These are phyloP conservation scores for Limnothrissa miodon DNA, from an alignment of 2,113 vertebrate species.

Conservation along the genomic window DNA sequence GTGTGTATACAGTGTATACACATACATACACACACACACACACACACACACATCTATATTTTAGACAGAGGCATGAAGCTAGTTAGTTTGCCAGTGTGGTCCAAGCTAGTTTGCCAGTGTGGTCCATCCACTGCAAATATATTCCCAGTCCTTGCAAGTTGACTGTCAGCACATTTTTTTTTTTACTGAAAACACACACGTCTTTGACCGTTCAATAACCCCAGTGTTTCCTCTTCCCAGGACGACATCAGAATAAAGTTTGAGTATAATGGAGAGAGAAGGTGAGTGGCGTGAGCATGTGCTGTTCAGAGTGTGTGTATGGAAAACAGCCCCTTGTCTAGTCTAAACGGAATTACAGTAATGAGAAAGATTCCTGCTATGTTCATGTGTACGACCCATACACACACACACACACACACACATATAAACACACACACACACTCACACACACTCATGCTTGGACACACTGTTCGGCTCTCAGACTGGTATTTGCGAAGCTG, in stretches of 20 bases:
- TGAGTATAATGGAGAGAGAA: slow-evolving; percentile 88
- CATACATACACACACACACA: neutral
- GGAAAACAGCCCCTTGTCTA: neutral
- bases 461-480: slow-evolving; percentile 34
- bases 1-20: neutral
- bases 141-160: neutral
- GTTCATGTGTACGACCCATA: slow-evolving; percentile 9
- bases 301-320: neutral
- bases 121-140: neutral
- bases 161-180: neutral
- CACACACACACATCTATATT: neutral
- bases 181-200: neutral
- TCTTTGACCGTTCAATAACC: slow-evolving; percentile 29
- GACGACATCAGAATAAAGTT: slow-evolving; percentile 96
- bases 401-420: slow-evolving; percentile 47
- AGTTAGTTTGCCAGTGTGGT: too few species aligned
- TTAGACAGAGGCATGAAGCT: too few species aligned
- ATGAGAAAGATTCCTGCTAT: neutral
- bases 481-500: slow-evolving; percentile 55
- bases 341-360: neutral
- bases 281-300: slow-evolving; percentile 70
- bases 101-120: too few species aligned
- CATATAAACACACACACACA: slow-evolving; percentile 40
- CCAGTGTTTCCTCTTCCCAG: slow-evolving; percentile 67
- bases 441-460: slow-evolving; percentile 40